Evolutionary conservation across 1,140 invertebrate genomes (phyloP), one percentile per base, ranked within the genome.

Genomic region (Thrips palmi): DNA sequence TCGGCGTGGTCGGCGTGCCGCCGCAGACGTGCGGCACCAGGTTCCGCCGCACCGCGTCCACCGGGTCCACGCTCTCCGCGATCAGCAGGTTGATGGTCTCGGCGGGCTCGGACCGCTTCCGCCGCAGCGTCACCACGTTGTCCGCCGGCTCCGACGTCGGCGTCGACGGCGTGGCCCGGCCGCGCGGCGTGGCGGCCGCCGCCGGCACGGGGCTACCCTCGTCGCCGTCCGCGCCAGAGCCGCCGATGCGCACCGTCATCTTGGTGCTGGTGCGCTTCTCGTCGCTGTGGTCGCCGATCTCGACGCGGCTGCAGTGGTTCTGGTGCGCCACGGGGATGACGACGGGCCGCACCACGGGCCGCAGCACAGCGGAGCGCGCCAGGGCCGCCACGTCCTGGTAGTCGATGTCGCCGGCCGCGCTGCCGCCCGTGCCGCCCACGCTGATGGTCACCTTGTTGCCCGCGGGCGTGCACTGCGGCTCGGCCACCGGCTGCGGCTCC

Each of bases 21-120:
- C 73, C 73, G 54, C 74, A 77, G 24, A 78, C 68, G 54, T 78
- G 74, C 17, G 74, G 74, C 42, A 76, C 68, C 42, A 77, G 54
- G 51, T 77, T 75, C 38, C 69, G 58, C 49, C 65, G 64, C 2
- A 75, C 72, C 11, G 74, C 74, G 61, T 76, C 70, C 7, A 77
- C 73, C 2, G 74, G 74, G 55, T 78, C 69, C 21, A 75, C 51
- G 21, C 41, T 44, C 17, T 36, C 22, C 19, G 22, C 11, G 15
- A 44, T 44, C 6, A 44, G 33, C 2, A 32, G 27, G 22, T 27
- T 20, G 33, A 41, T 41, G 12, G 19, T 12, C 2, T 15, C 24
- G n/a, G 5, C 25, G 1, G 40, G 2, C 3, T 20, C 12, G 19
- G n/a, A 27, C 33, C 3, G 34, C 10, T 4, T 28, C 33, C 5